phyloP scores from a whole-genome alignment of 2,797 vertebrate genomes.

The Channallabes apus region DNA sequence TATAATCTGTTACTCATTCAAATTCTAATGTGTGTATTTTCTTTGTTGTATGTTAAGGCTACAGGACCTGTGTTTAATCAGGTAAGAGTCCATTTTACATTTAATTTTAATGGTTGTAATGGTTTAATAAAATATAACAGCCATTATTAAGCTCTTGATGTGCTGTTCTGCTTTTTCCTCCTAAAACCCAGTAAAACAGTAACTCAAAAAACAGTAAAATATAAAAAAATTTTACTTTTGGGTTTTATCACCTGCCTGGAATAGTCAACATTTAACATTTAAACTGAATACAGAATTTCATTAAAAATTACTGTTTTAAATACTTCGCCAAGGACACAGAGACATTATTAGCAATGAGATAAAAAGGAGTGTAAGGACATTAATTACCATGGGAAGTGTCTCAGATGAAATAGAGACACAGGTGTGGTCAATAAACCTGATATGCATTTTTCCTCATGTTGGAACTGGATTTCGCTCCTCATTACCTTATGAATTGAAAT shows the following conservation, averaged over 20 bases:
- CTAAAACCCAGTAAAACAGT: background rate
- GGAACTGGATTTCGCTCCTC: slow-evolving; percentile 20
- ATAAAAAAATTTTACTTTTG: background rate
- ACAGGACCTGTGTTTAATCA: background rate
- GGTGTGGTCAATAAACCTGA: slow-evolving; percentile 43
- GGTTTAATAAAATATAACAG: background rate
- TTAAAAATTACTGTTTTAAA: background rate
- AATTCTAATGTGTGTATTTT: background rate
- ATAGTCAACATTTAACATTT: background rate
- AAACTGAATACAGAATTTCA: background rate
- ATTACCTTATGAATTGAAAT: slow-evolving; percentile 54
- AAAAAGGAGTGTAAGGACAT: background rate
- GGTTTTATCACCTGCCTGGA: background rate
- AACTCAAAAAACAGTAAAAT: background rate
- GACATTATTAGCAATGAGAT: background rate
- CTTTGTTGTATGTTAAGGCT: background rate
- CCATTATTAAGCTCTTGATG: background rate
- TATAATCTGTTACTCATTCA: background rate
- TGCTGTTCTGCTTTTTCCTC: background rate
- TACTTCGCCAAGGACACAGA: background rate
- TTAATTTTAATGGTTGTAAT: background rate
- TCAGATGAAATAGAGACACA: slow-evolving; percentile 36
- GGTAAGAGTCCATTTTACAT: background rate
- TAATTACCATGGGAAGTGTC: slow-evolving; percentile 9
- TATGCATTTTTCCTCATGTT: background rate